A percentile compares a stretch with the other conserved stretches of the same genome.
These are phyloP conservation scores for Notoglanidium macrostoma DNA, from an alignment of 2,797 vertebrate genomes.

Conservation along the genomic window DNA sequence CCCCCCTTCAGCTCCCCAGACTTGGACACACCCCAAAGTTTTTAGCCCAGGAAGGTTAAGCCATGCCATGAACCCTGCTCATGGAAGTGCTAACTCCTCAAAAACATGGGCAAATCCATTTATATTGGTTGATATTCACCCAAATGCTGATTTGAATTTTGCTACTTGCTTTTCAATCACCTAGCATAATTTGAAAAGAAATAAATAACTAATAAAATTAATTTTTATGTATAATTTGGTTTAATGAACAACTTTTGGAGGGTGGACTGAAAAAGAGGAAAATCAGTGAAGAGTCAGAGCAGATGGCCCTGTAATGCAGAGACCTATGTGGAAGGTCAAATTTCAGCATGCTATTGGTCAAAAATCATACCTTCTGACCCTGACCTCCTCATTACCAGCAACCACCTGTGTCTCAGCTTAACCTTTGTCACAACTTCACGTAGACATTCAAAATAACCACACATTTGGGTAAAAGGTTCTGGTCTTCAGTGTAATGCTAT, in stretches of 20 bases:
- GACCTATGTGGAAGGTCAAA: constrained; percentile 55
- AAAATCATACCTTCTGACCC: constrained; percentile 31
- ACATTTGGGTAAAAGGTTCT: not conserved
- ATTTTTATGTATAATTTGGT: not conserved
- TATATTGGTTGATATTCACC: not conserved
- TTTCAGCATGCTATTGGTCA: constrained; percentile 32
- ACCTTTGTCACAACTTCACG: constrained; percentile 15
- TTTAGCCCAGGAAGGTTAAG: constrained; percentile 32
- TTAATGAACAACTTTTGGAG: not conserved
- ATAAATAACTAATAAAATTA: not conserved
- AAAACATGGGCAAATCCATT: not conserved
- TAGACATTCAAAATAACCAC: not conserved
- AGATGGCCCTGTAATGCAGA: constrained; percentile 70
- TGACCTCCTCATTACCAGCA: constrained; percentile 40
- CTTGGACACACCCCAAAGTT: constrained; percentile 55
- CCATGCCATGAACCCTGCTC: constrained; percentile 4
- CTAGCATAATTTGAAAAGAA: not conserved
- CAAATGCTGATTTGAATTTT: not conserved
- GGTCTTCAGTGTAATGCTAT: not conserved
- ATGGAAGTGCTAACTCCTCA: not conserved
- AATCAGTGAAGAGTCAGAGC: constrained; percentile 60
- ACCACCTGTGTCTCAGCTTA: constrained; percentile 40
- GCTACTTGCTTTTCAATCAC: not conserved
- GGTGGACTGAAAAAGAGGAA: not conserved
- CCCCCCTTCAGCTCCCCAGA: constrained; percentile 53